phyloP scores from a whole-genome alignment of 2,888 invertebrate species.

The Taenaris catops region DNA sequence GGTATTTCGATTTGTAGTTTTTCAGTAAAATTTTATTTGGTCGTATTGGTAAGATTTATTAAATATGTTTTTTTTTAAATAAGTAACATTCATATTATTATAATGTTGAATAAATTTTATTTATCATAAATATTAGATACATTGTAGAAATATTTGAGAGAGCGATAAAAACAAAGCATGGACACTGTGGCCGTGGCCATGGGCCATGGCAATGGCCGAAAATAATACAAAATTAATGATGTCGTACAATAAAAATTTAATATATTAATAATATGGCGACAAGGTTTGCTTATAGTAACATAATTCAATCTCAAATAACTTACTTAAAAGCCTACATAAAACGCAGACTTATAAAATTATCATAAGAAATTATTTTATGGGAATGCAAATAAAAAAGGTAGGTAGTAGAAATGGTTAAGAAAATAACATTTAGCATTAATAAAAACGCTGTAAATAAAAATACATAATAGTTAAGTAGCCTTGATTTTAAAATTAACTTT shows the following conservation, averaged over 20 bases:
- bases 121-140: neutral
- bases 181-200: constrained; percentile 4
- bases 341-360: constrained; percentile 67
- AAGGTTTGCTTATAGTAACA: constrained; percentile 19
- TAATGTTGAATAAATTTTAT: too few relatives aligned
- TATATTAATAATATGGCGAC: constrained; percentile 27
- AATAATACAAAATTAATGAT: constrained; percentile 4
- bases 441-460: too few relatives aligned
- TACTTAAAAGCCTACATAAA: constrained; percentile 72
- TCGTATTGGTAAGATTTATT: neutral
- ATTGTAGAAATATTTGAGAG: constrained; percentile 4
- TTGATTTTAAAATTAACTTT: too few relatives aligned
- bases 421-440: too few relatives aligned
- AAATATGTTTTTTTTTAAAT: too few relatives aligned
- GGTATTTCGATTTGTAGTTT: too few relatives aligned
- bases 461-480: too few relatives aligned
- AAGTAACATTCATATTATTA: too few relatives aligned
- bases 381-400: constrained; percentile 28
- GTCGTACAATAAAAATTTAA: constrained; percentile 18
- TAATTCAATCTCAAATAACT: constrained; percentile 25
- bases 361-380: constrained; percentile 43
- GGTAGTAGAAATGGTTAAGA: constrained; percentile 2
- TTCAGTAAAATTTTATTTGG: too few relatives aligned
- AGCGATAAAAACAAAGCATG: constrained; percentile 5
- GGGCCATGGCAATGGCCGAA: too few relatives aligned